Conservation (phyloP, 2,113 vertebrate species). For the Desmodus rotundus region DNA sequence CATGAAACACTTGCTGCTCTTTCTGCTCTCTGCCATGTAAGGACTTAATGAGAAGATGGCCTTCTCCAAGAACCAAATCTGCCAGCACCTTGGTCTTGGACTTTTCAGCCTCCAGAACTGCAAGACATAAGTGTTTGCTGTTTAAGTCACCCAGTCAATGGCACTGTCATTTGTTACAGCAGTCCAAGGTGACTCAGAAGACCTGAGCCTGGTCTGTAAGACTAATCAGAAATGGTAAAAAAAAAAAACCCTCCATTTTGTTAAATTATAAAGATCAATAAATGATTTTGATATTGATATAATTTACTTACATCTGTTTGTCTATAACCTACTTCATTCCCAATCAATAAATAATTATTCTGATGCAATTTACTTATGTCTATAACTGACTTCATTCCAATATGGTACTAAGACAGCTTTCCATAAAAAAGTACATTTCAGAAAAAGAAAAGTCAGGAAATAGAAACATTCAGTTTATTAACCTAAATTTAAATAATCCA, state of each 20-base stretch:
- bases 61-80: neutral
- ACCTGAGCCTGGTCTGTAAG: neutral
- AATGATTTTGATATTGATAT: neutral
- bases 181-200: neutral
- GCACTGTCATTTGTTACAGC: neutral
- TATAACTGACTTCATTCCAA: slow-evolving; percentile 4
- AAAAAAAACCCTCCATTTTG: neutral
- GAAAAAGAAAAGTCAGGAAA: neutral
- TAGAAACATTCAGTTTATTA: neutral
- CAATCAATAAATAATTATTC: neutral
- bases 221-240: neutral
- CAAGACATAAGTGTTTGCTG: neutral
- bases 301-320: neutral
- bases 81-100: neutral
- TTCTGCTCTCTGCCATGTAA: neutral
- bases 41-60: neutral
- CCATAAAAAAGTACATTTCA: neutral
- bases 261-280: neutral
- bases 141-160: neutral
- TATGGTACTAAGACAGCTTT: neutral
- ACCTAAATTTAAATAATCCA: slow-evolving; percentile 11
- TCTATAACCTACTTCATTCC: neutral
- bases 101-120: neutral
- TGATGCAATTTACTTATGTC: neutral
- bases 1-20: neutral